These are phyloP conservation scores for Alca torda DNA, from an alignment of 2,797 vertebrate genomes.

Conservation along the genomic window DNA sequence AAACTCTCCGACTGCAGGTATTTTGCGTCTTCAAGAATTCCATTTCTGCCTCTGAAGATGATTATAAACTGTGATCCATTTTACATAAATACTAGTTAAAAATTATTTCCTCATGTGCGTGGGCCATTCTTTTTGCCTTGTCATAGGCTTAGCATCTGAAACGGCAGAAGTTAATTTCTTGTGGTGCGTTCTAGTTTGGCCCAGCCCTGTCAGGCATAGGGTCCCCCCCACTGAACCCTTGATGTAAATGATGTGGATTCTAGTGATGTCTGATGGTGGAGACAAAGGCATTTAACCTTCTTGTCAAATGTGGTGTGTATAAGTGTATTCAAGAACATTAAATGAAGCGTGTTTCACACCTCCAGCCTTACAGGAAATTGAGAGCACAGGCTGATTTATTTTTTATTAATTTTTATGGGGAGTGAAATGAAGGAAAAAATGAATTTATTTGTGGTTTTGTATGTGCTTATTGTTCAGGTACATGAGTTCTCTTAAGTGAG, in stretches of 20 bases:
- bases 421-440: neutral
- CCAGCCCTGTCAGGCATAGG: neutral
- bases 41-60: neutral
- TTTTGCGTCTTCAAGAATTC: neutral
- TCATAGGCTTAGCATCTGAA: neutral
- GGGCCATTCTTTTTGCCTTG: neutral
- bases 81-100: neutral
- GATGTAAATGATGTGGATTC: neutral
- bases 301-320: neutral
- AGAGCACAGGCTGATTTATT: neutral
- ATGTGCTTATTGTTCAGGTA: neutral
- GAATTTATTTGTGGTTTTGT: neutral
- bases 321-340: neutral
- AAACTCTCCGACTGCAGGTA: constrained; percentile 97
- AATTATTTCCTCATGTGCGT: rapidly evolving
- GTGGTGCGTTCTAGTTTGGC: neutral
- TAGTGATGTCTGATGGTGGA: neutral
- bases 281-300: neutral
- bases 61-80: neutral
- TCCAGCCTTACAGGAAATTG: neutral
- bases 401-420: neutral
- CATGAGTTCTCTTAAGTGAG: neutral
- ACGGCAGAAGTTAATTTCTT: neutral
- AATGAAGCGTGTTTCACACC: neutral
- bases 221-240: neutral